phyloP scores from a whole-genome alignment of 2,797 vertebrate genomes.

The Balearica regulorum region DNA sequence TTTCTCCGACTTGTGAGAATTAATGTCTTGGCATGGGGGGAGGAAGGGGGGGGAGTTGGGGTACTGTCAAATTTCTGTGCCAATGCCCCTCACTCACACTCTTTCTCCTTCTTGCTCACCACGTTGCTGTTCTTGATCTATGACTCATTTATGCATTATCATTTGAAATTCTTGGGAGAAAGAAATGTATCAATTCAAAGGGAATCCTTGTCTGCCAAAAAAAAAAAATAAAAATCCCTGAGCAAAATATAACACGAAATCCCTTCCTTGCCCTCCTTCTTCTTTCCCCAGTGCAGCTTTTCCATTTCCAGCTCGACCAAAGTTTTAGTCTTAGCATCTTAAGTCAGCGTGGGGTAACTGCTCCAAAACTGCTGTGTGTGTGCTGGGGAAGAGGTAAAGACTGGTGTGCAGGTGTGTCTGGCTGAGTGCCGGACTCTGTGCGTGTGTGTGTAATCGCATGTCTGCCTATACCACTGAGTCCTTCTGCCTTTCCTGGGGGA shows the following conservation, averaged over 20 bases:
- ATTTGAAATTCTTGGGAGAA: constrained; percentile 70
- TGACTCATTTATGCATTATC: constrained; percentile 75
- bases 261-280: neutral
- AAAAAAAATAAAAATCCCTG: neutral
- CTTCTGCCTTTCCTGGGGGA: neutral
- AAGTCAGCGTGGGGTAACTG: neutral
- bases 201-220: constrained; percentile 61
- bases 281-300: neutral
- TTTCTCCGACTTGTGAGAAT: constrained; percentile 99
- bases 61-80: constrained; percentile 77
- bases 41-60: constrained; percentile 67
- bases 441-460: neutral
- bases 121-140: constrained; percentile 67
- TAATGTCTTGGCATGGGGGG: constrained; percentile 93
- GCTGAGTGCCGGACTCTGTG: neutral
- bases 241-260: constrained; percentile 13
- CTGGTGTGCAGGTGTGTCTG: neutral
- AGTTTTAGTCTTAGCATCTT: neutral
- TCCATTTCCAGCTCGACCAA: neutral
- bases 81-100: constrained; percentile 71
- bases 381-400: neutral
- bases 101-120: constrained; percentile 64
- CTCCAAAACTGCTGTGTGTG: neutral
- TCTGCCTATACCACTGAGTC: neutral
- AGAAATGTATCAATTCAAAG: constrained; percentile 72